These are phyloP conservation scores for Micrasema longulum DNA, from an alignment of 1,140 invertebrate species.

Conservation along the genomic window DNA sequence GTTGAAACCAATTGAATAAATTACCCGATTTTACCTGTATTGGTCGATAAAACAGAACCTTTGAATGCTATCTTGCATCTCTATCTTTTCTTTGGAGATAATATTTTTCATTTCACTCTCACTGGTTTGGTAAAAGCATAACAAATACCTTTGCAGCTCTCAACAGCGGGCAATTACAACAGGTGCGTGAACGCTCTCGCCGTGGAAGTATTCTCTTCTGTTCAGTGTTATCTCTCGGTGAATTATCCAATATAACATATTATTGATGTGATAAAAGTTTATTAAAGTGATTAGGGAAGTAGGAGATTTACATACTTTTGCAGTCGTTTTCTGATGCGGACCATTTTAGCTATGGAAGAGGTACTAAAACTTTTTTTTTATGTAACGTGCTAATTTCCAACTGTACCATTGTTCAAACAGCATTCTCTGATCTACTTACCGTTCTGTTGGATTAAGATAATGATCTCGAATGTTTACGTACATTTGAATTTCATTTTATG, in stretches of 20 bases:
- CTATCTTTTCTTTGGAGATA: constrained; percentile 12
- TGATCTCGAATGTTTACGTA: constrained; percentile 47
- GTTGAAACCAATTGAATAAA: background rate
- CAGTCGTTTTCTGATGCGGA: constrained; percentile 42
- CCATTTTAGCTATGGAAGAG: constrained; percentile 42
- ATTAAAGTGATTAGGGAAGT: constrained; percentile 23
- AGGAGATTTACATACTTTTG: background rate
- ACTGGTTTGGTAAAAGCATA: constrained; percentile 39
- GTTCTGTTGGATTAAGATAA: constrained; percentile 48
- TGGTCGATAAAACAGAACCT: constrained; percentile 21
- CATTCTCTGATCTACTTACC: constrained; percentile 53
- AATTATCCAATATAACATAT: constrained; percentile 17
- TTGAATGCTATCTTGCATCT: constrained; percentile 14
- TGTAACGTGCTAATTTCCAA: constrained; percentile 45
- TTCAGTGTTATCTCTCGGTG: constrained; percentile 27
- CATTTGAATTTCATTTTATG: constrained; percentile 36
- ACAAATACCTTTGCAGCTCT: constrained; percentile 39
- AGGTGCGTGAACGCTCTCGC: constrained; percentile 44
- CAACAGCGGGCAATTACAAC: constrained; percentile 42
- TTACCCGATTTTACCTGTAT: constrained; percentile 32
- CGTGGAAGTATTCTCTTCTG: constrained; percentile 37
- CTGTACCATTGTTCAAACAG: constrained; percentile 51
- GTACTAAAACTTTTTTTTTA: constrained; percentile 44
- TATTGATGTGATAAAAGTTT: constrained; percentile 40
- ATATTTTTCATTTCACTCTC: constrained; percentile 37